Evolutionary conservation across 2,888 invertebrate genomes (phyloP).

Genomic region (Tachina grossa): DNA sequence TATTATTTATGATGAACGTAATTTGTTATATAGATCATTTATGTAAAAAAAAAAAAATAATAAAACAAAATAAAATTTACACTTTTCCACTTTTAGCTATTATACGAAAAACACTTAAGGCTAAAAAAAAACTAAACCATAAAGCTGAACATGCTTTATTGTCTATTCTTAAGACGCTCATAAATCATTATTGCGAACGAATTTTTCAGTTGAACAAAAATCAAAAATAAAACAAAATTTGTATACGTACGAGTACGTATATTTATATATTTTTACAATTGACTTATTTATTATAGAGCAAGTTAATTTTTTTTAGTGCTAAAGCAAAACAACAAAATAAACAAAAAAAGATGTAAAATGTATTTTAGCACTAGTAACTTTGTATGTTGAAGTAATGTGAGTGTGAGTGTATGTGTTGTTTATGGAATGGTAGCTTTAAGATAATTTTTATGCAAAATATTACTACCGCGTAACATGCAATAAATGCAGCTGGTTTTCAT

Average conservation of each 20-base stretch:
- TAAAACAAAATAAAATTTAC: conserved; percentile 53
- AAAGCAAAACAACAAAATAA: conserved; percentile 25
- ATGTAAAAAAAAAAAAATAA: neutral
- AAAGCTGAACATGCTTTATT: conserved; percentile 53
- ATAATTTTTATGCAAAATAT: conserved; percentile 68
- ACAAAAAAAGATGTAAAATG: neutral
- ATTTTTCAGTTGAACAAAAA: conserved; percentile 57
- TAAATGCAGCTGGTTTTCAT: conserved; percentile 68
- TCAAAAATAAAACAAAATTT: neutral
- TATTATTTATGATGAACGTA: conserved; percentile 34
- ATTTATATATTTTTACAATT: conserved; percentile 60
- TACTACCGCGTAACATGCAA: conserved; percentile 63
- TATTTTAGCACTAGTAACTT: conserved; percentile 16
- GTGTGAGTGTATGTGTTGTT: neutral
- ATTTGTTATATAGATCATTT: conserved; percentile 56
- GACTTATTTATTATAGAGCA: conserved; percentile 71
- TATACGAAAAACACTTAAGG: conserved; percentile 61
- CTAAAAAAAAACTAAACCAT: conserved; percentile 42
- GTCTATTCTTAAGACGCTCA: conserved; percentile 64
- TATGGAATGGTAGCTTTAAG: conserved; percentile 41
- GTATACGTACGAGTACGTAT: neutral
- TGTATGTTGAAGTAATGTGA: conserved; percentile 11
- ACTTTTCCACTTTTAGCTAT: conserved; percentile 60
- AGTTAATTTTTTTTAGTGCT: conserved; percentile 61
- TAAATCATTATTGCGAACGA: conserved; percentile 62